phyloP scores from a whole-genome alignment of 2,113 vertebrate species.

The Elachura formosa region DNA sequence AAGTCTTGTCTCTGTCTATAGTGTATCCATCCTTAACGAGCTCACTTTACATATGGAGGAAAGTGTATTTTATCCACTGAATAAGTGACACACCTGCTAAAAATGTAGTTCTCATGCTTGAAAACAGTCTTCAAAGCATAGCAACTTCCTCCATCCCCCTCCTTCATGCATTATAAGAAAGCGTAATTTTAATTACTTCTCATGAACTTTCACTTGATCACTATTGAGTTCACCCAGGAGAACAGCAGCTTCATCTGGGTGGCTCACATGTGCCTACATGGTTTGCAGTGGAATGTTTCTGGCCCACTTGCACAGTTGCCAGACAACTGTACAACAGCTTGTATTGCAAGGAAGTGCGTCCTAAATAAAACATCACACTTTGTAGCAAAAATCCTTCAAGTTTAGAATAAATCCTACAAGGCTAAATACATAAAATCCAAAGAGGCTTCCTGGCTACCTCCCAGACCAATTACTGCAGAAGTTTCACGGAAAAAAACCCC shows the following conservation, averaged over 20 bases:
- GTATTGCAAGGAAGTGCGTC: background rate
- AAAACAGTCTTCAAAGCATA: background rate
- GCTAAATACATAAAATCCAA: background rate
- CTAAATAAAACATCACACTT: constrained; percentile 28
- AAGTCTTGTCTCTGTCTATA: background rate
- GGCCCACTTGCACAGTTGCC: background rate
- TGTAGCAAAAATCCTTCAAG: background rate
- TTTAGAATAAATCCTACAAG: background rate
- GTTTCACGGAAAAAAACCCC: background rate
- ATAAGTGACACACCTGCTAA: background rate
- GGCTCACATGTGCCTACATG: background rate
- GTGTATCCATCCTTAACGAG: background rate
- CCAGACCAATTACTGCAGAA: background rate
- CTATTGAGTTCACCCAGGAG: background rate
- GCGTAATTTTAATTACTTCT: background rate
- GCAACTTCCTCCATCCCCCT: rapidly evolving
- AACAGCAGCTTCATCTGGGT: background rate
- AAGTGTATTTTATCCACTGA: background rate
- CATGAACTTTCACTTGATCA: background rate
- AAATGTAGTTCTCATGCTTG: background rate
- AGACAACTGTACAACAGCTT: background rate
- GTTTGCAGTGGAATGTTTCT: background rate
- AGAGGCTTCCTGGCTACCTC: background rate
- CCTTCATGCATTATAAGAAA: background rate
- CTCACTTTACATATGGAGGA: background rate